These are phyloP conservation scores for Euplexia lucipara DNA, from an alignment of 2,888 invertebrate species.

Conservation along the genomic window DNA sequence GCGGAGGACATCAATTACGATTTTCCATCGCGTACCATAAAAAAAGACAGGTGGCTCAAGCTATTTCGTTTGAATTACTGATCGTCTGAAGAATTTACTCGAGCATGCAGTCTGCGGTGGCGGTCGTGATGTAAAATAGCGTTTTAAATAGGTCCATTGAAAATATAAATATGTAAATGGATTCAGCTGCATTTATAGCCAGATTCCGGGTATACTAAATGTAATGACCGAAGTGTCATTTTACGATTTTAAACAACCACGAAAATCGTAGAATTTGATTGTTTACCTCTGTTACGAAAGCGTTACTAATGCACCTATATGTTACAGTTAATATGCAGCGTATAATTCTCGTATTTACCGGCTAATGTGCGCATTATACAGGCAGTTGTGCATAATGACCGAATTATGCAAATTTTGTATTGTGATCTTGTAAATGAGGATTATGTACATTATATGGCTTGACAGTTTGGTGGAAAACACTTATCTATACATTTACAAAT, in stretches of 20 bases:
- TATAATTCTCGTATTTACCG: constrained; percentile 46
- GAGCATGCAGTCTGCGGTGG: too few relatives aligned
- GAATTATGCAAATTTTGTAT: constrained; percentile 46
- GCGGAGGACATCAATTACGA: too few relatives aligned
- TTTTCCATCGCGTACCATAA: too few relatives aligned
- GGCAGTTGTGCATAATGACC: constrained; percentile 28
- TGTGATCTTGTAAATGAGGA: constrained; percentile 21
- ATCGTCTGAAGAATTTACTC: too few relatives aligned
- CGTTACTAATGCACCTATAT: constrained; percentile 55
- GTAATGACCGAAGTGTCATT: constrained; percentile 1
- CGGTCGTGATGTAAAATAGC: too few relatives aligned
- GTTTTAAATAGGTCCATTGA: too few relatives aligned
- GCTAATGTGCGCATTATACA: constrained; percentile 40
- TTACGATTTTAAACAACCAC: neutral
- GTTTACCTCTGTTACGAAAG: constrained; percentile 45
- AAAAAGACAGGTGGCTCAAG: too few relatives aligned
- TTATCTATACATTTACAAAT: too few relatives aligned
- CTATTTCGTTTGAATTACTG: too few relatives aligned
- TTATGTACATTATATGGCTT: neutral
- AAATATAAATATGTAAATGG: too few relatives aligned
- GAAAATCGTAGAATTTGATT: constrained; percentile 13
- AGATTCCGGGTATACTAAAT: too few relatives aligned
- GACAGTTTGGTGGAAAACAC: constrained; percentile 2
- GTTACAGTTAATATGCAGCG: constrained; percentile 32
- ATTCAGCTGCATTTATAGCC: too few relatives aligned